phyloP scores from a whole-genome alignment of 2,113 vertebrate genomes.

The Bos javanicus region DNA sequence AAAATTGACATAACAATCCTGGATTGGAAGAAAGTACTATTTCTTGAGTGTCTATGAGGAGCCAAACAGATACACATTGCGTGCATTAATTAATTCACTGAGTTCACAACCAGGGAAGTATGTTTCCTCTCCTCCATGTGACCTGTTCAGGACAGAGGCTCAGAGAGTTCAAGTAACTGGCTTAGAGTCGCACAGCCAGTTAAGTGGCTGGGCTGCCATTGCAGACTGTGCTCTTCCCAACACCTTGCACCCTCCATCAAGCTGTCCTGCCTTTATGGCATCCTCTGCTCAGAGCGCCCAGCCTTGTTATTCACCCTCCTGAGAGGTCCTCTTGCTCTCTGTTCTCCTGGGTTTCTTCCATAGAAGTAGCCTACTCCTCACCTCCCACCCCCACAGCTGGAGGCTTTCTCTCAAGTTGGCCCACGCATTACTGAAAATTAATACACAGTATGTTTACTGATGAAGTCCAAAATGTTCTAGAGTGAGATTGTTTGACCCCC shows the following conservation, averaged over 20 bases:
- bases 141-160: neutral
- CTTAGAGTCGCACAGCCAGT: neutral
- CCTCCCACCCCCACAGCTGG: neutral
- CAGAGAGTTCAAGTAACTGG: neutral
- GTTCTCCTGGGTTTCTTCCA: neutral
- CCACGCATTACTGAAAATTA: neutral
- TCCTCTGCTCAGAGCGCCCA: neutral
- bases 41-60: neutral
- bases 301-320: too few species aligned
- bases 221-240: neutral
- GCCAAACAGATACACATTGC: neutral
- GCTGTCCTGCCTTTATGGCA: neutral
- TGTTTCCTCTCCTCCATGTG: neutral
- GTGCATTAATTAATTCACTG: neutral
- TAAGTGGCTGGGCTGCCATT: neutral
- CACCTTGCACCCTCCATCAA: neutral
- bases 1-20: neutral
- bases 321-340: neutral
- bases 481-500: neutral
- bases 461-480: neutral
- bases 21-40: neutral
- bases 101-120: neutral
- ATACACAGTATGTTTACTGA: neutral
- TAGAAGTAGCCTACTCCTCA: neutral
- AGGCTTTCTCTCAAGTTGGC: neutral